phyloP scores from a whole-genome alignment of 2,888 invertebrate species.

The Gnatocerus cornutus region DNA sequence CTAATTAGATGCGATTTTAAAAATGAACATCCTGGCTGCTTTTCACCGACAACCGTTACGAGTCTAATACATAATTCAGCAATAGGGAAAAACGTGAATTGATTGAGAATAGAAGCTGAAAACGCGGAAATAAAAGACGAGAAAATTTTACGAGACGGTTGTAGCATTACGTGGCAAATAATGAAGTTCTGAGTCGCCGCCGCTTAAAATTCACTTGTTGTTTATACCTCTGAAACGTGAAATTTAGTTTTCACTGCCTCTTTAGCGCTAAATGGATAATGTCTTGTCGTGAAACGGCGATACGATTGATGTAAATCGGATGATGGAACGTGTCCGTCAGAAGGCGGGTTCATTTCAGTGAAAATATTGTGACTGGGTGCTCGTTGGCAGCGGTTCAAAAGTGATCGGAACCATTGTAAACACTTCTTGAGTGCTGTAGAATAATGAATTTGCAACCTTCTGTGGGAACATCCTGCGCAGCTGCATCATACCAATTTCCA shows the following conservation, averaged over 20 bases:
- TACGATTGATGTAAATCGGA: too few relatives aligned
- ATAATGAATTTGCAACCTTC: not conserved
- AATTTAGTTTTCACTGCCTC: conserved; percentile 30
- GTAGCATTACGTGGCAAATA: conserved; percentile 30
- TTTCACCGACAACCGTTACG: conserved; percentile 34
- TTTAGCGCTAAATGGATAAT: conserved; percentile 11
- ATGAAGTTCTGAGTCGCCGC: conserved; percentile 15
- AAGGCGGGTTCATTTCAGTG: too few relatives aligned
- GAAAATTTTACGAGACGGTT: conserved; percentile 27
- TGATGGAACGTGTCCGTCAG: too few relatives aligned
- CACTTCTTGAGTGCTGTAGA: too few relatives aligned
- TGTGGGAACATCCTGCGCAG: conserved; percentile 1
- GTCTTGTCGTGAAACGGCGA: not conserved
- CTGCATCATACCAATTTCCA: not conserved
- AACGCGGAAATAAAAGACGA: conserved; percentile 34
- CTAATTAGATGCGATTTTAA: conserved; percentile 16
- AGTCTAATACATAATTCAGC: conserved; percentile 41
- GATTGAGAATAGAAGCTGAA: conserved; percentile 31
- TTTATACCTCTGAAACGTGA: conserved; percentile 26
- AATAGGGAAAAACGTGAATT: conserved; percentile 29
- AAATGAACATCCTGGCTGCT: conserved; percentile 24
- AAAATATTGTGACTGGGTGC: too few relatives aligned
- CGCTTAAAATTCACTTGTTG: conserved; percentile 35
- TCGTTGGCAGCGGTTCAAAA: too few relatives aligned
- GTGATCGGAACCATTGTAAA: too few relatives aligned